phyloP scores from a whole-genome alignment of 2,113 vertebrate species.

The Laticauda colubrina region DNA sequence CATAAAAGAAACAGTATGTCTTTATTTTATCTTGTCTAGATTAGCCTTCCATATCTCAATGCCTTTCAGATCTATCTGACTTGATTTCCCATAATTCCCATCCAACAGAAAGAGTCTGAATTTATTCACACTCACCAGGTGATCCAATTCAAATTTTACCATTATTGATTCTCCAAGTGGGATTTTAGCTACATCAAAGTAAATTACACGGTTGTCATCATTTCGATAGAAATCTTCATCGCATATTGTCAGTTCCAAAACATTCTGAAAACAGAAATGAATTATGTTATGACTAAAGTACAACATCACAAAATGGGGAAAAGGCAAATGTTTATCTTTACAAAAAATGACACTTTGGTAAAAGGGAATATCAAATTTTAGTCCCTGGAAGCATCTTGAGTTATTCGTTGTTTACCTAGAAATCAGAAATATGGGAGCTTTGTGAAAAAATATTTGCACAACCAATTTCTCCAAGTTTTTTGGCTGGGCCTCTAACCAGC shows the following conservation, averaged over 20 bases:
- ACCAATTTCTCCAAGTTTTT: neutral
- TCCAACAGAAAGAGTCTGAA: neutral
- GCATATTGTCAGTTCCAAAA: conserved; percentile 72
- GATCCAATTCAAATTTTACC: conserved; percentile 54
- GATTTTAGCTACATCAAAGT: conserved; percentile 73
- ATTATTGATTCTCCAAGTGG: conserved; percentile 49
- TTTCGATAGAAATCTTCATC: conserved; percentile 68
- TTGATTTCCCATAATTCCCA: neutral
- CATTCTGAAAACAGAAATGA: conserved; percentile 57
- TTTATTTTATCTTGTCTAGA: neutral
- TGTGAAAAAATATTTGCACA: neutral
- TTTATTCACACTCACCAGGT: conserved; percentile 55
- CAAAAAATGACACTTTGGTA: neutral
- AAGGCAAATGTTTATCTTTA: neutral
- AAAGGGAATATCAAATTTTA: neutral
- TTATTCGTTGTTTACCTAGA: neutral
- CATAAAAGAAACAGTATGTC: neutral
- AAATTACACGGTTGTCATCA: conserved; percentile 58
- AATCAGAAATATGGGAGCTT: neutral
- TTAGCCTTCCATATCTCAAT: neutral
- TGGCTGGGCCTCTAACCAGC: neutral
- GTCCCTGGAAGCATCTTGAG: neutral
- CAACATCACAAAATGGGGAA: neutral
- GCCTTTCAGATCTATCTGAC: neutral
- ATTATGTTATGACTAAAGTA: neutral